A percentile compares a stretch with the other conserved stretches of the same genome.
Evolutionary conservation across 1,140 invertebrate genomes (phyloP).

Genomic region (Camponotus vicinus): DNA sequence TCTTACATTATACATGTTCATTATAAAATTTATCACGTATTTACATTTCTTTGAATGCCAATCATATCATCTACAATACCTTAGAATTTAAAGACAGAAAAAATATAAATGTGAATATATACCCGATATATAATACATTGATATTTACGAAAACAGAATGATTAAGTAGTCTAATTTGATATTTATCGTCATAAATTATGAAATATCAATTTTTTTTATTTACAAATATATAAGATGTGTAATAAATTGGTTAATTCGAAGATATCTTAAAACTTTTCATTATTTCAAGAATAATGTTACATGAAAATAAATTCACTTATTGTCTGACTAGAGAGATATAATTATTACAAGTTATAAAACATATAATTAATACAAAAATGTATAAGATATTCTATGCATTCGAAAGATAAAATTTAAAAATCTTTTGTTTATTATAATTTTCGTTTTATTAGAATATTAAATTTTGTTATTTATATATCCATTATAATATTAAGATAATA

Average conservation of each 20-base stretch:
- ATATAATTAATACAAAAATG: neutral
- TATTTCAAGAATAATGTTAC: neutral
- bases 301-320: neutral
- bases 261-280: slow-evolving; percentile 14
- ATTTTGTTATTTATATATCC: too few relatives aligned
- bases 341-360: neutral
- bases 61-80: too few relatives aligned
- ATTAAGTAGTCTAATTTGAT: neutral
- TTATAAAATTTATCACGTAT: too few relatives aligned
- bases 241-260: neutral
- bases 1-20: neutral
- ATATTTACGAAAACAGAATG: neutral
- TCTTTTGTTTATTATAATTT: too few relatives aligned
- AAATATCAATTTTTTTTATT: neutral
- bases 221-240: neutral
- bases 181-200: neutral
- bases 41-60: too few relatives aligned
- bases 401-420: too few relatives aligned
- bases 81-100: neutral
- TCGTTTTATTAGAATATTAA: too few relatives aligned
- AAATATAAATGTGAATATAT: neutral
- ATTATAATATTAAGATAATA: too few relatives aligned
- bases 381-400: too few relatives aligned
- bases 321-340: neutral
- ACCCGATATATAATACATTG: neutral